Evolutionary conservation across 1,140 invertebrate species (phyloP).

Genomic region (Lasioglossum albipes): DNA sequence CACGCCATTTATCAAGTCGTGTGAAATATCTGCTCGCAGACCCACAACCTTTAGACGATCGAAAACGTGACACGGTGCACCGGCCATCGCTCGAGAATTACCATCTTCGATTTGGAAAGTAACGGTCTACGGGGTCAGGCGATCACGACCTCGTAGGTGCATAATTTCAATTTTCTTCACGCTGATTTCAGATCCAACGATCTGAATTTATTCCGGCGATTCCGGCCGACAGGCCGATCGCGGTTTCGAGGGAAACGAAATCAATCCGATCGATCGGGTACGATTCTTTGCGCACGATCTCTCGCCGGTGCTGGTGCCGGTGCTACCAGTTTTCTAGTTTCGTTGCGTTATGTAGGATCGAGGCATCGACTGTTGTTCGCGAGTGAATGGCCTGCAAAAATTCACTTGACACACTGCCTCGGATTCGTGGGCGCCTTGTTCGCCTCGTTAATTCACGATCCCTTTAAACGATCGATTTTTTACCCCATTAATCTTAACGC

Average conservation of each 20-base stretch:
- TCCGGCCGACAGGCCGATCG: not conserved
- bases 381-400: conserved; percentile 24
- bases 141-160: conserved; percentile 16
- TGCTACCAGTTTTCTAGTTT: conserved; percentile 13
- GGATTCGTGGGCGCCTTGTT: conserved; percentile 5
- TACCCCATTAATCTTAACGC: not conserved
- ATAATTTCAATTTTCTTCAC: conserved; percentile 17
- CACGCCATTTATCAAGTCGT: too few species aligned
- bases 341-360: conserved; percentile 20
- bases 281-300: too few species aligned
- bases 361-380: conserved; percentile 9
- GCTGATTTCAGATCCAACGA: not conserved
- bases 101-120: conserved; percentile 36
- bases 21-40: too few species aligned
- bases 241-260: not conserved
- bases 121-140: not conserved
- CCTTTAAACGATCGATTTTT: not conserved
- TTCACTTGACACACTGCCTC: conserved; percentile 42
- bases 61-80: not conserved
- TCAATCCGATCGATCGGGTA: too few species aligned
- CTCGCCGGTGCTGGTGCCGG: too few species aligned
- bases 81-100: not conserved
- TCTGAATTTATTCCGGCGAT: not conserved
- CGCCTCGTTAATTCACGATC: not conserved
- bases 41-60: too few species aligned